Conservation (phyloP, 2,797 vertebrate species). For the Propithecus perrieri region DNA sequence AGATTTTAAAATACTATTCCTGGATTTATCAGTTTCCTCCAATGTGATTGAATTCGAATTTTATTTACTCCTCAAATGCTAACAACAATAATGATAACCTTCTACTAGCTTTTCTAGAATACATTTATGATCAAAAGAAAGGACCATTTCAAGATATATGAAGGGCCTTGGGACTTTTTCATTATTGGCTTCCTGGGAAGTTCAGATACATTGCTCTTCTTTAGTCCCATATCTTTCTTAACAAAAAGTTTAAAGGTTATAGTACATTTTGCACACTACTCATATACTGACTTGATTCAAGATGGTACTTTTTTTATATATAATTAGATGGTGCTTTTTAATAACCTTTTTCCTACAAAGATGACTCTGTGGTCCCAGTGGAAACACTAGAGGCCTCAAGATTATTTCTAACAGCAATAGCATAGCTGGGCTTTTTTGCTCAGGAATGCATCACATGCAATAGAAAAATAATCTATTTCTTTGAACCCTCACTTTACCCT, state of each 20-base stretch:
- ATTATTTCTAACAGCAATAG: slow-evolving; percentile 52
- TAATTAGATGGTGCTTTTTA: neutral
- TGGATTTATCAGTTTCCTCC: neutral
- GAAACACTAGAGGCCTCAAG: slow-evolving; percentile 1
- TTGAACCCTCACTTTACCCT: neutral
- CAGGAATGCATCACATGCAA: neutral
- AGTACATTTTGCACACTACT: neutral
- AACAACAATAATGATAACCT: neutral
- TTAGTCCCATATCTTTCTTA: neutral
- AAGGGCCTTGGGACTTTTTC: neutral
- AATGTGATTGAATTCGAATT: neutral
- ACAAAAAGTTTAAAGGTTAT: slow-evolving; percentile 29
- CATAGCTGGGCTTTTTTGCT: neutral
- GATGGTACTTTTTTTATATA: neutral
- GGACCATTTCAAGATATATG: neutral
- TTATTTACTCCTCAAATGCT: neutral
- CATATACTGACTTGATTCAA: slow-evolving; percentile 51
- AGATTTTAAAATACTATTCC: neutral
- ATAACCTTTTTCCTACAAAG: slow-evolving; percentile 47
- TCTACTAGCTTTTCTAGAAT: neutral
- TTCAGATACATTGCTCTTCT: slow-evolving; percentile 17
- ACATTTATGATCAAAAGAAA: neutral
- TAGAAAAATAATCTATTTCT: slow-evolving; percentile 34
- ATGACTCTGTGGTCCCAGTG: neutral
- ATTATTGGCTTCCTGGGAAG: neutral